Evolutionary conservation across 1,140 invertebrate genomes (phyloP).

Genomic region (Atta cephalotes): DNA sequence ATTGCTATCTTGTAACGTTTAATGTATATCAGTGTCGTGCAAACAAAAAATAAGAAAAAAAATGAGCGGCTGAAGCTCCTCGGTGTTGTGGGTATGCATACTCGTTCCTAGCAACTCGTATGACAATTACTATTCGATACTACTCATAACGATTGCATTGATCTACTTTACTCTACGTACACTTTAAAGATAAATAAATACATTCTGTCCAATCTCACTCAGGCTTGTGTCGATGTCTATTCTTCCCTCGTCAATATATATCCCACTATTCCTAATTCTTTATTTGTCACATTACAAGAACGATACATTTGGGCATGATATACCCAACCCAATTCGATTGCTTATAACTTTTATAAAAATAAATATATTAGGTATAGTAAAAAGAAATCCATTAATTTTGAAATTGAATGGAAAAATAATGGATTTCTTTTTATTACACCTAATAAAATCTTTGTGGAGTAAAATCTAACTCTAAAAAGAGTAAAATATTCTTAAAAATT

Average conservation of each 20-base stretch:
- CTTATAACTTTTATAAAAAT: too few relatives aligned
- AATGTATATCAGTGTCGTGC: conserved; percentile 86
- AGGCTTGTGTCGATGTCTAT: conserved; percentile 21
- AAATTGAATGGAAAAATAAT: too few relatives aligned
- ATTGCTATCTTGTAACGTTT: conserved; percentile 83
- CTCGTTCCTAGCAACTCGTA: conserved; percentile 86
- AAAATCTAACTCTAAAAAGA: too few relatives aligned
- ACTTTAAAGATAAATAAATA: conserved; percentile 86
- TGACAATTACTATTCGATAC: conserved; percentile 85
- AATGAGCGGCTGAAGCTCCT: conserved; percentile 83
- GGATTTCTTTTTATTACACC: too few relatives aligned
- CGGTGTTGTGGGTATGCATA: conserved; percentile 86
- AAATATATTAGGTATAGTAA: too few relatives aligned
- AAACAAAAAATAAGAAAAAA: conserved; percentile 77
- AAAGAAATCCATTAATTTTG: too few relatives aligned
- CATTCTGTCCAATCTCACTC: conserved; percentile 85
- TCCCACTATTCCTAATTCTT: neutral
- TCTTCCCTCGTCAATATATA: conserved; percentile 25
- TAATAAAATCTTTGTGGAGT: too few relatives aligned
- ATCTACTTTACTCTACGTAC: conserved; percentile 86
- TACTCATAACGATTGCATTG: conserved; percentile 86
- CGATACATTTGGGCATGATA: too few relatives aligned
- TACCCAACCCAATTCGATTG: too few relatives aligned
- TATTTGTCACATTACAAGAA: too few relatives aligned
- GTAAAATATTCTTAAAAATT: too few relatives aligned